Percentiles rank a stretch among this genome's conserved stretches.
Evolutionary conservation across 92 coral and sea anemone genomes (phyloP).

Genomic region (Palythoa grandiflora): DNA sequence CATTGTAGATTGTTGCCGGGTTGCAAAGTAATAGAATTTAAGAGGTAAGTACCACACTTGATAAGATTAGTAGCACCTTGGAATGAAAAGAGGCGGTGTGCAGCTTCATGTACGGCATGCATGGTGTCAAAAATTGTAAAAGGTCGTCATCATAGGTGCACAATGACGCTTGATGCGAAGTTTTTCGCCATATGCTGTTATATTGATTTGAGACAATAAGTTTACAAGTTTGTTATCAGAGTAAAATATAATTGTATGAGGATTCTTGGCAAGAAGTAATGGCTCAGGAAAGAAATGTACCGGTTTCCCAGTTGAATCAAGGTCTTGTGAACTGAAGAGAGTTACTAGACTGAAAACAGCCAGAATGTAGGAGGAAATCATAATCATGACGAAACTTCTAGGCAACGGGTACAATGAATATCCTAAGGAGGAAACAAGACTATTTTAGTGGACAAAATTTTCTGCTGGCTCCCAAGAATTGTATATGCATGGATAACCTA

Average conservation of each 20-base stretch:
- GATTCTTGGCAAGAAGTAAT: constrained; percentile 27
- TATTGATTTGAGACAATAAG: background rate
- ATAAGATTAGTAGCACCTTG: constrained; percentile 28
- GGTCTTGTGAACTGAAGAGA: background rate
- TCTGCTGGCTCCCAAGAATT: too few species aligned
- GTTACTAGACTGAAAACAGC: background rate
- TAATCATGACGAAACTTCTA: too few species aligned
- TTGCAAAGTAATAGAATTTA: constrained; percentile 8
- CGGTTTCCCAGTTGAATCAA: constrained; percentile 37
- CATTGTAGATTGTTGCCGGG: background rate
- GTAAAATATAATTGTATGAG: constrained; percentile 40
- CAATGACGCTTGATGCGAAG: background rate
- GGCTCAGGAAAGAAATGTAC: background rate
- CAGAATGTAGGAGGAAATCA: too few species aligned
- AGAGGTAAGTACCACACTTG: background rate
- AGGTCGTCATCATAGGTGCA: background rate
- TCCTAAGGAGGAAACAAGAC: too few species aligned
- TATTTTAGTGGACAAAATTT: too few species aligned
- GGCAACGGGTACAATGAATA: too few species aligned
- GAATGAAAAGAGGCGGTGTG: constrained; percentile 16
- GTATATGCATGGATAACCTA: too few species aligned
- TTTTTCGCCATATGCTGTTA: background rate
- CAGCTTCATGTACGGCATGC: constrained; percentile 13
- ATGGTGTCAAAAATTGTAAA: constrained; percentile 6
- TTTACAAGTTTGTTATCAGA: constrained; percentile 31